Percentiles rank a stretch among this genome's conserved stretches.
These are phyloP conservation scores for Haliclona indistincta DNA, from an alignment of 37 sponge, comb jelly and placozoan species.

Conservation along the genomic window DNA sequence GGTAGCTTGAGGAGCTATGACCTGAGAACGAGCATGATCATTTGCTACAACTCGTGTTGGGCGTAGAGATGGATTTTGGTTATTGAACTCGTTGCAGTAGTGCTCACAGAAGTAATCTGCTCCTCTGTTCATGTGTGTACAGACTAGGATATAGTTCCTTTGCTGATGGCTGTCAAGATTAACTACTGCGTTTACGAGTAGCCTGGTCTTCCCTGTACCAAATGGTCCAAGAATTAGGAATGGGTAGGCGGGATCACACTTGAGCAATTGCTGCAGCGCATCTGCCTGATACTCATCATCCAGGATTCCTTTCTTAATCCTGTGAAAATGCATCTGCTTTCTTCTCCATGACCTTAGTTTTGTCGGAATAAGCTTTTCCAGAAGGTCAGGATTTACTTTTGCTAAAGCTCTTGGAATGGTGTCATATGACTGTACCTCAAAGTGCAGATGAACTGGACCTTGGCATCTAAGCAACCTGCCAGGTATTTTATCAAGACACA, in stretches of 20 bases:
- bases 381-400: not conserved
- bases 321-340: not conserved
- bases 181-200: conserved; percentile 30
- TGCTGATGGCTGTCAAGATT: not conserved
- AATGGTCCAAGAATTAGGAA: conserved; percentile 55
- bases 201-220: conserved; percentile 54
- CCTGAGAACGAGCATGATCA: not conserved
- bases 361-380: conserved; percentile 19
- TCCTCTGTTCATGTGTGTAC: conserved; percentile 37
- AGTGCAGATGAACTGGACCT: conserved; percentile 5
- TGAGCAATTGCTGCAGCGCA: conserved; percentile 25
- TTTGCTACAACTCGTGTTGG: not conserved
- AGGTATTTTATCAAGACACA: too few relatives aligned
- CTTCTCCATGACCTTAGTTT: too few relatives aligned
- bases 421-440: conserved; percentile 27
- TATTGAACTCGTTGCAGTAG: not conserved
- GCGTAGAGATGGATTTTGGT: not conserved
- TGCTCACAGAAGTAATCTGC: conserved; percentile 16
- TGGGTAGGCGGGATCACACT: conserved; percentile 12
- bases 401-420: conserved; percentile 27
- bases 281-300: conserved; percentile 36
- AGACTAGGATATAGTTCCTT: conserved; percentile 15
- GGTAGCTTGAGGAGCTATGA: not conserved
- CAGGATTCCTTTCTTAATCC: not conserved
- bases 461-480: too few relatives aligned